These are phyloP conservation scores for Idaea straminata DNA, from an alignment of 2,888 invertebrate genomes.

Conservation along the genomic window DNA sequence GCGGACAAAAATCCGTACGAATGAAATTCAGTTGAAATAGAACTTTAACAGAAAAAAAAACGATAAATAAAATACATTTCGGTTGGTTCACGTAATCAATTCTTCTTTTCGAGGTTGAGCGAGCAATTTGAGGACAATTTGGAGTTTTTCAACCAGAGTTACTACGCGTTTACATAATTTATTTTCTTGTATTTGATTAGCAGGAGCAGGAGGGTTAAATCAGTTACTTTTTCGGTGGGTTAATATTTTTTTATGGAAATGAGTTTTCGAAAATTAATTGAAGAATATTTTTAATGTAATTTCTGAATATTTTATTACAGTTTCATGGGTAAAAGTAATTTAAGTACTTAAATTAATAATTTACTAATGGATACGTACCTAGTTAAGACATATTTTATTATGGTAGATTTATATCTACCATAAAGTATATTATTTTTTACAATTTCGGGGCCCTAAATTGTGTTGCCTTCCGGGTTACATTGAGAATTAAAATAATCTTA, in stretches of 20 bases:
- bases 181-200: slow-evolving; percentile 1
- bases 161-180: neutral
- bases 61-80: slow-evolving; percentile 57
- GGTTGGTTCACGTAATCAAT: slow-evolving; percentile 52
- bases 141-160: neutral
- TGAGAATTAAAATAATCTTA: too few relatives aligned
- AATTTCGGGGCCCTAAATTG: too few relatives aligned
- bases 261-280: neutral
- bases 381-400: too few relatives aligned
- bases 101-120: slow-evolving; percentile 46
- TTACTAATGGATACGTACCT: too few relatives aligned
- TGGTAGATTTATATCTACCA: too few relatives aligned
- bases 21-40: neutral
- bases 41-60: slow-evolving; percentile 16
- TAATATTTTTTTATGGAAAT: neutral
- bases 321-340: neutral
- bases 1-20: neutral
- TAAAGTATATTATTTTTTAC: too few relatives aligned
- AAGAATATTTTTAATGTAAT: neutral
- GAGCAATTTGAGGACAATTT: slow-evolving; percentile 38
- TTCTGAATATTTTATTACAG: neutral
- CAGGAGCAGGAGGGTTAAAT: neutral
- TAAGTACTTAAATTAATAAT: too few relatives aligned
- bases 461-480: too few relatives aligned
- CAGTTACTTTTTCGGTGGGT: neutral